phyloP scores from a whole-genome alignment of 2,113 vertebrate species.

The Otis tarda region DNA sequence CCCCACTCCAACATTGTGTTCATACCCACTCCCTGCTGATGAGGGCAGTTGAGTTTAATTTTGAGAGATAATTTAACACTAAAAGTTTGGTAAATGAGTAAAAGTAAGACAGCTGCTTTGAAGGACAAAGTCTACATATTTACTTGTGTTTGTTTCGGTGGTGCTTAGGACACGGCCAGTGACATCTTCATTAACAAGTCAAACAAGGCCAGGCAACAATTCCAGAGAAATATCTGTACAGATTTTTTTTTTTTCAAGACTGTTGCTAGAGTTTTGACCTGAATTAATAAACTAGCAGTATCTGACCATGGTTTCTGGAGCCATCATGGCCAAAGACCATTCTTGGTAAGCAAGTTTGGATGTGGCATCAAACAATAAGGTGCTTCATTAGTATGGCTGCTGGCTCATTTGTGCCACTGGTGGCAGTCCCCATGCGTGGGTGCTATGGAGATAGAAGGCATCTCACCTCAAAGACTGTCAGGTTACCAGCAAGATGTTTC shows the following conservation, averaged over 20 bases:
- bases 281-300: not conserved
- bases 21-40: rapidly evolving
- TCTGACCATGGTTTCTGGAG: not conserved
- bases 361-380: not conserved
- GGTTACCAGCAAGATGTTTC: not conserved
- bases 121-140: not conserved
- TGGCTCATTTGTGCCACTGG: not conserved
- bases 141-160: not conserved
- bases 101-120: not conserved
- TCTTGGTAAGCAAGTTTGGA: not conserved
- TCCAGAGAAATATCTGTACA: not conserved
- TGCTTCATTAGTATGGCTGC: not conserved
- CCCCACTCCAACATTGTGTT: not conserved
- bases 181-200: not conserved
- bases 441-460: not conserved
- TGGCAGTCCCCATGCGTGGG: rapidly evolving
- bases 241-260: not conserved
- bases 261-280: not conserved
- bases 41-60: rapidly evolving
- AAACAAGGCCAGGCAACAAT: not conserved
- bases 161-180: not conserved
- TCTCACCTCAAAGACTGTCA: not conserved
- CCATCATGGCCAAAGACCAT: not conserved
- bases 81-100: not conserved
- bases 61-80: not conserved